Conservation (phyloP, 2,113 vertebrate genomes). For the Corydoras sp. region DNA sequence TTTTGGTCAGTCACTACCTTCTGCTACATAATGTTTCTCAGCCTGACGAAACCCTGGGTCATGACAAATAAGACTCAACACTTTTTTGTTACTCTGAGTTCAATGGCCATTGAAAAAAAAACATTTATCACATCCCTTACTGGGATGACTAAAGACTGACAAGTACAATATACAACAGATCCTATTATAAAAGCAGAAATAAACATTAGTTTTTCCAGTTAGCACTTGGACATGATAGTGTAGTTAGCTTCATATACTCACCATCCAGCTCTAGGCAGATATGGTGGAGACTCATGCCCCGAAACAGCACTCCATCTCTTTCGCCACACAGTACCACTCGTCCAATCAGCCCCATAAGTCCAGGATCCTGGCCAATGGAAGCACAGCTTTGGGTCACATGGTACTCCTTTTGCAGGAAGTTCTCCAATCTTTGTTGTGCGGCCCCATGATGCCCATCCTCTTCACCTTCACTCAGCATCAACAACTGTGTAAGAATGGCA, state of each 20-base stretch:
- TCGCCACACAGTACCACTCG: slow-evolving; percentile 71
- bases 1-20: too few relatives aligned
- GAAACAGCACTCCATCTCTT: slow-evolving; percentile 67
- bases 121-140: too few relatives aligned
- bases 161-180: too few relatives aligned
- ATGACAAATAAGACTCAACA: too few relatives aligned
- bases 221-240: too few relatives aligned
- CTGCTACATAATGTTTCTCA: too few relatives aligned
- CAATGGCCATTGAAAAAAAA: too few relatives aligned
- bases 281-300: slow-evolving; percentile 72
- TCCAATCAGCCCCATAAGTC: slow-evolving; percentile 67
- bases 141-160: too few relatives aligned
- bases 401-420: slow-evolving; percentile 68
- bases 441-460: slow-evolving; percentile 48
- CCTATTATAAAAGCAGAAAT: too few relatives aligned
- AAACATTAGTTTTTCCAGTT: too few relatives aligned
- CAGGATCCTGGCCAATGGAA: slow-evolving; percentile 60
- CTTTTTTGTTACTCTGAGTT: too few relatives aligned
- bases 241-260: slow-evolving; percentile 39
- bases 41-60: too few relatives aligned
- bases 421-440: slow-evolving; percentile 60
- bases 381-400: slow-evolving; percentile 69
- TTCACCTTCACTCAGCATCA: slow-evolving; percentile 64
- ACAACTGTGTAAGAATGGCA: slow-evolving; percentile 68
- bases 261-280: slow-evolving; percentile 73